Evolutionary conservation across 2,113 vertebrate species (phyloP), one percentile per base, ranked within the genome.

Genomic region (Trogon surrucura): DNA sequence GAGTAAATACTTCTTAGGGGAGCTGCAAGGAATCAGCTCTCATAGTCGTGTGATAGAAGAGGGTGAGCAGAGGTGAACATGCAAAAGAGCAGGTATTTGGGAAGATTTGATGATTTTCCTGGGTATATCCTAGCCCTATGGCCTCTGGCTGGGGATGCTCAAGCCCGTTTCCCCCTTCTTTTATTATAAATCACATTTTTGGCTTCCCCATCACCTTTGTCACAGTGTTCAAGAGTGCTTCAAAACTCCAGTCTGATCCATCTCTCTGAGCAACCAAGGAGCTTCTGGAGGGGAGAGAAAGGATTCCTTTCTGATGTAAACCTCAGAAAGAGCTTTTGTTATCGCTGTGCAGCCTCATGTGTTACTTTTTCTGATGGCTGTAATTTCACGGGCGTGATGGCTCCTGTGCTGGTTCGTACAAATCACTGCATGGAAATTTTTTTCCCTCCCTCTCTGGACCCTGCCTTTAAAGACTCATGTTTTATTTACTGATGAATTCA

Each of bases 401-500:
- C 7, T 58, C 30, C 54, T 47, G 45, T 1, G 23, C 44, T 2
- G 1, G 2, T 19, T 44, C 34, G 21, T 50, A 48, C 44, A 45
- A 71, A 75, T 53, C 48, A 22, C 30, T 6, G 11, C 6, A 0
- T 1, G 61, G 67, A 74, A 60, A 77, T 29, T 30, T 67, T 51
- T 36, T 64, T 62, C 29, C 32, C 29, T 82, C 26, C 36, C n/a
- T 65, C 27, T n/a, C 62, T 4, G 4, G 58, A 58, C 66, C 22
- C 12, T 0, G 9, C 34, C 13, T 92, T 89, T 64, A 65, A 88
- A 81, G 34, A 69, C 13, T 32, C 29, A 71, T 91, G 70, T 25
- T 93, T 95, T 65, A 88, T 95, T 96, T 92, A 17, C 91, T 91
- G 87, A 61, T 48, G 13, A 92, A 95, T 88, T 89, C 75, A 75